phyloP scores from a whole-genome alignment of 2,888 invertebrate species.

The Lepas anatifera region DNA sequence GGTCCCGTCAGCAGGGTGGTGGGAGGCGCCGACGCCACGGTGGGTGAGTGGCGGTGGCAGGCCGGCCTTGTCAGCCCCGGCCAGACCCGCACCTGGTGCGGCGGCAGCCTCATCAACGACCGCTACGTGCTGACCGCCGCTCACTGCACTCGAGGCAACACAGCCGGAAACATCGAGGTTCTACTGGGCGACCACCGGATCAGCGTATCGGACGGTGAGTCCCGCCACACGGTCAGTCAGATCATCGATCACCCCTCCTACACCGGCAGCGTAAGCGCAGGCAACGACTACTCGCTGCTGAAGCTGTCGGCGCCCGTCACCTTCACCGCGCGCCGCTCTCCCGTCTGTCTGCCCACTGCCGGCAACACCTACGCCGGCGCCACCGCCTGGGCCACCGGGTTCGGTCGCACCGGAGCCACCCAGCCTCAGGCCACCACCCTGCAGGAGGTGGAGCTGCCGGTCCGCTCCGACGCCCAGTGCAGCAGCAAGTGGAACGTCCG shows the following conservation, averaged over 20 bases:
- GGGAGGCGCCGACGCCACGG: not conserved
- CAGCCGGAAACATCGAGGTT: not conserved
- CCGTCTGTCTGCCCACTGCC: conserved; percentile 16
- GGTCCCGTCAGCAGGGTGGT: not conserved
- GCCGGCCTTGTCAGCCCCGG: not conserved
- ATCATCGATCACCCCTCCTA: not conserved
- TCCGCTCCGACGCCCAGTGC: too few species aligned
- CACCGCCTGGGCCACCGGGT: conserved; percentile 14
- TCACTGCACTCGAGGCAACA: not conserved
- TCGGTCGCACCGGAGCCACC: conserved; percentile 5
- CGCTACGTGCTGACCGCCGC: conserved; percentile 9
- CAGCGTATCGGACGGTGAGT: not conserved
- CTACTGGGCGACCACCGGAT: conserved; percentile 10
- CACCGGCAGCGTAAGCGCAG: not conserved
- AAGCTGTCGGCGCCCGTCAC: conserved; percentile 8
- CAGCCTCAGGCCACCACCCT: not conserved
- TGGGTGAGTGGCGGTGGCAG: conserved; percentile 1
- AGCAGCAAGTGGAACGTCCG: too few species aligned
- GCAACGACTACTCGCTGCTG: conserved; percentile 15
- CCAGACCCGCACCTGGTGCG: not conserved
- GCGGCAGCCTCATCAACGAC: conserved; percentile 8
- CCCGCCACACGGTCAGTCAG: not conserved
- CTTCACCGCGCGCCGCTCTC: conserved; percentile 1
- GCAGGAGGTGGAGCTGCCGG: conserved; percentile 16
- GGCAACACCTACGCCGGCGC: not conserved